Evolutionary conservation across 2,797 vertebrate species (phyloP).

Genomic region (Siniperca undulata): DNA sequence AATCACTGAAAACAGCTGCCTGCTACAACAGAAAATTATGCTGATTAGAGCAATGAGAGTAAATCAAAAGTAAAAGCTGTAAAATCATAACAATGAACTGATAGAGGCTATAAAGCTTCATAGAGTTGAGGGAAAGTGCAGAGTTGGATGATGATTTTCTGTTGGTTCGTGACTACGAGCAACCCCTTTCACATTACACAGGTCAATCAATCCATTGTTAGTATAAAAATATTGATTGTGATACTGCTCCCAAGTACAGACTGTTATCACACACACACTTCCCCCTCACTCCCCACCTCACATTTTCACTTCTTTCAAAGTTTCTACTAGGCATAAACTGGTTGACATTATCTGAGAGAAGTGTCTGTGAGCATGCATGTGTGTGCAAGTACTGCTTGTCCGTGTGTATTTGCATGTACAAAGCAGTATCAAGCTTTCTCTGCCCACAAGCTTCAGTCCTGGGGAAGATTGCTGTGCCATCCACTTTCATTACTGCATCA

Average conservation of each 20-base stretch:
- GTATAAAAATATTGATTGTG: no score
- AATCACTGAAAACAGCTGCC: neutral
- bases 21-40: neutral
- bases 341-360: neutral
- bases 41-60: neutral
- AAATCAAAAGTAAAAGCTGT: neutral
- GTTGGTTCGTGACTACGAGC: no score
- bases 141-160: neutral
- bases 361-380: neutral
- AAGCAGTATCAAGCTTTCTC: neutral
- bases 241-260: neutral
- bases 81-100: neutral
- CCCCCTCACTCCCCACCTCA: neutral
- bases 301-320: neutral
- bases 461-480: slow-evolving; percentile 1
- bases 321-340: neutral
- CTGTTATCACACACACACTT: no score
- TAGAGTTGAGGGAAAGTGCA: neutral
- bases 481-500: slow-evolving; percentile 17
- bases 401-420: neutral
- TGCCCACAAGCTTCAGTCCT: neutral
- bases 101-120: neutral
- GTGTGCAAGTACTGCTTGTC: neutral
- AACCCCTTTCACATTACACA: no score
- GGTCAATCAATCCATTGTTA: no score